Evolutionary conservation across 2,888 invertebrate species (phyloP).

Genomic region (Heteromurus nitidus): DNA sequence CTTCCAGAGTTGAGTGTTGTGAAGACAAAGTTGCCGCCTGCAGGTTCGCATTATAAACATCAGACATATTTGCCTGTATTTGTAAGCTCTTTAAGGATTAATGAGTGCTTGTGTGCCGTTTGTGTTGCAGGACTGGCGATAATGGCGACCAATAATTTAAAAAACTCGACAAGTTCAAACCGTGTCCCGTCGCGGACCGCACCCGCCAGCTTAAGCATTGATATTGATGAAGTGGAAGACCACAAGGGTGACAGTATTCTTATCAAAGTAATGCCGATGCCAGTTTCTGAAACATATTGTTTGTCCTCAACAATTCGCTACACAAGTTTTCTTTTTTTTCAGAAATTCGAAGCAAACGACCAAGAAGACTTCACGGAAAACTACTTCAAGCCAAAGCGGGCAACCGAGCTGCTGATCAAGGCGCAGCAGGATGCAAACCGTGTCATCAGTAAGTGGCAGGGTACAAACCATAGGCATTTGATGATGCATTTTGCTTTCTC

Average conservation of each 20-base stretch:
- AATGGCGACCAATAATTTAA: conserved; percentile 74
- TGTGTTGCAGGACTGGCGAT: conserved; percentile 44
- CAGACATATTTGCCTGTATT: too few relatives aligned
- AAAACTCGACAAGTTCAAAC: conserved; percentile 62
- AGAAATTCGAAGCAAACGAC: conserved; percentile 79
- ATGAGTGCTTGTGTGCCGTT: too few relatives aligned
- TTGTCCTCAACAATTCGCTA: too few relatives aligned
- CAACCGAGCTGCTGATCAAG: conserved; percentile 80
- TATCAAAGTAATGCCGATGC: conserved; percentile 65
- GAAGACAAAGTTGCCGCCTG: conserved; percentile 83
- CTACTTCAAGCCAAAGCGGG: conserved; percentile 84
- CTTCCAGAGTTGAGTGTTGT: conserved; percentile 82
- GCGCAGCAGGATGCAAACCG: conserved; percentile 78
- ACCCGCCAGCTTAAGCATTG: conserved; percentile 70
- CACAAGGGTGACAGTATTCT: conserved; percentile 69
- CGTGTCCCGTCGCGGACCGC: conserved; percentile 72
- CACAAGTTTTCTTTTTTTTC: conserved; percentile 66
- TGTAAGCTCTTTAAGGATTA: too few relatives aligned
- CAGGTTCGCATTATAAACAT: conserved; percentile 76
- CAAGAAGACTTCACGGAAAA: conserved; percentile 82
- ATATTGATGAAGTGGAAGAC: conserved; percentile 66
- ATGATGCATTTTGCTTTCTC: too few relatives aligned
- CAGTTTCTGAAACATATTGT: too few relatives aligned
- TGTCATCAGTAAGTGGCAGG: conserved; percentile 79
- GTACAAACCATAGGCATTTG: too few relatives aligned